A percentile compares a stretch with the other conserved stretches of the same genome.
Conservation (phyloP, 2,888 invertebrate genomes). For the Chouioia cunea region DNA sequence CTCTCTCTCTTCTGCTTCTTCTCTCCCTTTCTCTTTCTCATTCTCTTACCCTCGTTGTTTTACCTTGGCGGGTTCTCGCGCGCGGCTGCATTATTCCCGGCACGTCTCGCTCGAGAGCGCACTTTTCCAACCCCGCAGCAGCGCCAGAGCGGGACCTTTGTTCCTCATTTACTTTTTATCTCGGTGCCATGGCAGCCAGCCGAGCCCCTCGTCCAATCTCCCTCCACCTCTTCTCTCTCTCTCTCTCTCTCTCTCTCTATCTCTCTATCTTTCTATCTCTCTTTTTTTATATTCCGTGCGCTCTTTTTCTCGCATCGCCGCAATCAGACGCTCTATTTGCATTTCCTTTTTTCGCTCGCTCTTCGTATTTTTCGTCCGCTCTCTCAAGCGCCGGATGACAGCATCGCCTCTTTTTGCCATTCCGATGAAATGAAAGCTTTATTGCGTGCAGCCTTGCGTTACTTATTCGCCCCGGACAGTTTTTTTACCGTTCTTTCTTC, state of each 20-base stretch:
- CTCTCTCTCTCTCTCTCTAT: slow-evolving; percentile 22
- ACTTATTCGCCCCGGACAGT: too few relatives aligned
- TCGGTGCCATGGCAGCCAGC: slow-evolving; percentile 49
- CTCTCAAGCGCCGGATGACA: slow-evolving; percentile 27
- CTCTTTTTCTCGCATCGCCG: slow-evolving; percentile 39
- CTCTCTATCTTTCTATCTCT: slow-evolving; percentile 14
- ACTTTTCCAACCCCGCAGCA: slow-evolving; percentile 3
- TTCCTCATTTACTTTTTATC: slow-evolving; percentile 68
- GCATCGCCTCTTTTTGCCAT: slow-evolving; percentile 1
- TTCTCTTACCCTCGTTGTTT: slow-evolving; percentile 49
- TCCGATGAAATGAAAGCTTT: slow-evolving; percentile 23
- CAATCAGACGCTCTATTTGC: slow-evolving; percentile 46
- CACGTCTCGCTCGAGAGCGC: slow-evolving; percentile 60
- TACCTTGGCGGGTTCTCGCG: slow-evolving; percentile 47
- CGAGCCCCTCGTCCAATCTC: slow-evolving; percentile 52
- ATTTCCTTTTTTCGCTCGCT: slow-evolving; percentile 33
- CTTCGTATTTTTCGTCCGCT: slow-evolving; percentile 6
- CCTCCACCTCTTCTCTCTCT: slow-evolving; percentile 45
- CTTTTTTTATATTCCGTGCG: not conserved
- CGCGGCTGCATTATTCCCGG: slow-evolving; percentile 65
- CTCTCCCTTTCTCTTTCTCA: slow-evolving; percentile 1
- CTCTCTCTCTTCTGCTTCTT: slow-evolving; percentile 25
- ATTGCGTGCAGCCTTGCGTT: not conserved
- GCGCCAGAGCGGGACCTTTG: slow-evolving; percentile 59
- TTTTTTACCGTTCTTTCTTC: too few relatives aligned